A percentile compares a stretch with the other conserved stretches of the same genome.
Evolutionary conservation across 2,797 vertebrate species (phyloP).

Genomic region (Jordanella pulchra): DNA sequence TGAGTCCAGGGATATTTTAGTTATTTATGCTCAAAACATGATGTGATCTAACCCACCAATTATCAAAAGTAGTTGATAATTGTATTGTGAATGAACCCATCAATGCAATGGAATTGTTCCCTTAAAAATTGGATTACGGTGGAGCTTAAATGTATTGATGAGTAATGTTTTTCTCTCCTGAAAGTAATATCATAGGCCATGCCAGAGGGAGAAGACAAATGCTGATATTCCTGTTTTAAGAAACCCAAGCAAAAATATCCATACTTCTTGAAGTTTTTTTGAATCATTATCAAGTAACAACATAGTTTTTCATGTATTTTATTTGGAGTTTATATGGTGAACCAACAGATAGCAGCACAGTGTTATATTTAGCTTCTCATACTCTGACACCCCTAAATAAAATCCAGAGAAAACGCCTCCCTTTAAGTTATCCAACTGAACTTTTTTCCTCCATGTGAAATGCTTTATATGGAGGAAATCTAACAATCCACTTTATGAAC

Average conservation of each 20-base stretch:
- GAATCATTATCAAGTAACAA: no score
- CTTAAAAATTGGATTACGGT: background rate
- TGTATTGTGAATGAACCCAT: background rate
- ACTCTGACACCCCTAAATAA: background rate
- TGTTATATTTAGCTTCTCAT: background rate
- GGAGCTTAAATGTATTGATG: background rate
- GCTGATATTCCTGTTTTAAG: background rate
- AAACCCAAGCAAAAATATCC: background rate
- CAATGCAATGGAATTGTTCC: background rate
- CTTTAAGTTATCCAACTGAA: background rate
- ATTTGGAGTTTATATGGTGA: no score
- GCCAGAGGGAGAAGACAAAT: background rate
- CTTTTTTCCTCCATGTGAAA: background rate
- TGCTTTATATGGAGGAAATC: background rate
- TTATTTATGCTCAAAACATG: slow-evolving; percentile 29
- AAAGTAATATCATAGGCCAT: background rate
- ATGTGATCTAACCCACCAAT: slow-evolving; percentile 2
- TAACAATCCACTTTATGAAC: background rate
- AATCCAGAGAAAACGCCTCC: background rate
- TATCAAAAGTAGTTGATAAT: slow-evolving; percentile 6
- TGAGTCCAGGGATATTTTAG: slow-evolving; percentile 41
- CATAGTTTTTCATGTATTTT: no score
- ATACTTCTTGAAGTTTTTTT: background rate
- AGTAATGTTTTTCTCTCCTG: background rate
- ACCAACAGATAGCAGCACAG: no score